Conservation (phyloP, 2,797 vertebrate genomes). For the Karalla daura region DNA sequence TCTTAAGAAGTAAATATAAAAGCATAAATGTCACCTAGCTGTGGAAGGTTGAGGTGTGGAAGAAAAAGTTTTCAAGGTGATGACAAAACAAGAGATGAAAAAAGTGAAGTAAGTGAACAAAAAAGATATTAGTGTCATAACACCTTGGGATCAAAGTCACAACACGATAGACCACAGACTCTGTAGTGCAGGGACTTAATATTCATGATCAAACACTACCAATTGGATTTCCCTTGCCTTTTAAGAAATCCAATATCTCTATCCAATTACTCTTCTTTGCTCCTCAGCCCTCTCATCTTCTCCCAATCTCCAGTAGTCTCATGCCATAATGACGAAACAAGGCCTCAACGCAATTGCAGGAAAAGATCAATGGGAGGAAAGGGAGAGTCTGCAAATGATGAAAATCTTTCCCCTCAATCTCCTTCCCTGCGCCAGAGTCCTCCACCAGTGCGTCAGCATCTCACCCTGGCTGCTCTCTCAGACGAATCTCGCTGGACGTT, state of each 20-base stretch:
- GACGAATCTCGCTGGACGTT: conserved; percentile 25
- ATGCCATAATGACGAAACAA: conserved; percentile 46
- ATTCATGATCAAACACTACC: conserved; percentile 28
- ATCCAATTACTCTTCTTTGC: conserved; percentile 29
- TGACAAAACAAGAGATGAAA: background rate
- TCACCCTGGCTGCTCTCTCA: conserved; percentile 19
- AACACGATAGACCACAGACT: conserved; percentile 9
- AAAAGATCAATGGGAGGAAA: conserved; percentile 38
- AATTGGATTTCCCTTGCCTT: conserved; percentile 30
- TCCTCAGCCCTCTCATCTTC: conserved; percentile 24
- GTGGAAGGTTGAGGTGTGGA: conserved; percentile 8
- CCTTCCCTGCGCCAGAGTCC: background rate
- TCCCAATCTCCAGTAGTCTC: background rate
- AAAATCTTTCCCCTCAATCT: conserved; percentile 33
- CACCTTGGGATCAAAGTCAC: conserved; percentile 14
- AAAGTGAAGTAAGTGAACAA: background rate
- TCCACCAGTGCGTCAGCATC: conserved; percentile 24
- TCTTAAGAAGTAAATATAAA: conserved; percentile 12
- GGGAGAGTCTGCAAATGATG: conserved; percentile 22
- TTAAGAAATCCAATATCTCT: conserved; percentile 42
- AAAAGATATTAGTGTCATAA: background rate
- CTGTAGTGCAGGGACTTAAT: conserved; percentile 16
- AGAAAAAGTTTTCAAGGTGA: background rate
- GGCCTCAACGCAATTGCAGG: conserved; percentile 34
- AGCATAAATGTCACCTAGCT: background rate